Percentiles rank a stretch among this genome's conserved stretches.
Conservation (phyloP, 2,888 invertebrate species). For the Willowsia nigromaculata region DNA sequence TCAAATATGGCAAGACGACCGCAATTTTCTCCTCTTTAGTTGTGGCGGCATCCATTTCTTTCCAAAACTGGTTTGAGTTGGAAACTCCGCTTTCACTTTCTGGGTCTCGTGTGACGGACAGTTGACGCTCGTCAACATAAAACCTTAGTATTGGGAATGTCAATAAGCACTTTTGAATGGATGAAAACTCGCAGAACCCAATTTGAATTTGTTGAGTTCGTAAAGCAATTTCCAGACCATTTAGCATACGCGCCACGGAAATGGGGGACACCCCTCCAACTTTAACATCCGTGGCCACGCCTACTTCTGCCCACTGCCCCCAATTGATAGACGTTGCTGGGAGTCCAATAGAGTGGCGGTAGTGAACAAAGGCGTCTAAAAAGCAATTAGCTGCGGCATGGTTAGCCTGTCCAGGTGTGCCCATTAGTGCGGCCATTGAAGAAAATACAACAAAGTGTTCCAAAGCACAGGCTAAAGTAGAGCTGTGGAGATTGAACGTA, state of each 20-base stretch:
- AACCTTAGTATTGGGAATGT: background rate
- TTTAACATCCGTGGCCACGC: conserved; percentile 43
- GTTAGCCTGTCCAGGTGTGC: conserved; percentile 45
- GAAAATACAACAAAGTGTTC: conserved; percentile 63
- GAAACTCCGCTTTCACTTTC: background rate
- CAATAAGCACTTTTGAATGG: background rate
- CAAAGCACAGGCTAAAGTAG: conserved; percentile 39
- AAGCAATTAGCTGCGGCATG: background rate
- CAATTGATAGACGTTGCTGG: conserved; percentile 5
- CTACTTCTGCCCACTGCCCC: conserved; percentile 67
- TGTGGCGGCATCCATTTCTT: background rate
- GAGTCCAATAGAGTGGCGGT: background rate
- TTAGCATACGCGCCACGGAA: background rate
- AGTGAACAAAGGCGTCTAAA: background rate
- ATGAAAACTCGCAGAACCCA: conserved; percentile 27
- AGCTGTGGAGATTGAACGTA: background rate
- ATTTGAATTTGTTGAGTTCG: background rate
- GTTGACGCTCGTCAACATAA: background rate
- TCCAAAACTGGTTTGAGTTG: conserved; percentile 35
- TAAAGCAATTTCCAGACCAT: conserved; percentile 27
- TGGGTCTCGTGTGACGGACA: too few relatives aligned
- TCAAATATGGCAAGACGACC: conserved; percentile 3
- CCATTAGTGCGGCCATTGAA: background rate
- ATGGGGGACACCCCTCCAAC: conserved; percentile 46
- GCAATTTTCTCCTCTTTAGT: conserved; percentile 37